phyloP scores from a whole-genome alignment of 1,140 invertebrate species.

The Thalassaphorura encarpata region DNA sequence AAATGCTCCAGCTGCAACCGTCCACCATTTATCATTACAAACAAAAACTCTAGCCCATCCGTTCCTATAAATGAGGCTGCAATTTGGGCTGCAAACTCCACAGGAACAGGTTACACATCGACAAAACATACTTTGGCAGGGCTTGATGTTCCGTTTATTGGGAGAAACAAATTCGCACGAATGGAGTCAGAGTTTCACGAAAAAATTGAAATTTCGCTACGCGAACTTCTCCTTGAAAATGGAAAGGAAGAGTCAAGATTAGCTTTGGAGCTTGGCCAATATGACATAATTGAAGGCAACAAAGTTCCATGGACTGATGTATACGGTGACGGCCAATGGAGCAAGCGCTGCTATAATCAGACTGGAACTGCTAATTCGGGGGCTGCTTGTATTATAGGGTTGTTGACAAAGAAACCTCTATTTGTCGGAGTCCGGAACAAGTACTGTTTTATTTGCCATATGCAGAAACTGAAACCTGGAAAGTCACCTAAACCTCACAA shows the following conservation, averaged over 20 bases:
- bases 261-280: conserved; percentile 14
- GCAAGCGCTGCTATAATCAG: conserved; percentile 34
- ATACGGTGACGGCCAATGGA: conserved; percentile 36
- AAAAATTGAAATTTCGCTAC: not conserved
- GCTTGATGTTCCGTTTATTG: conserved; percentile 4
- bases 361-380: conserved; percentile 24
- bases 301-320: conserved; percentile 34
- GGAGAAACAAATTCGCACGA: not conserved
- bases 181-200: not conserved
- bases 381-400: conserved; percentile 36
- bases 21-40: not conserved
- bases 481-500: conserved; percentile 15
- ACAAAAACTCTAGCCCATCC: not conserved
- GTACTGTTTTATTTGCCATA: conserved; percentile 36
- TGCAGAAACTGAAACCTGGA: not conserved
- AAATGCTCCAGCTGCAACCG: not conserved
- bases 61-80: not conserved
- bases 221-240: not conserved
- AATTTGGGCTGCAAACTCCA: conserved; percentile 5
- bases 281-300: conserved; percentile 14
- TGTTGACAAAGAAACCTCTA: conserved; percentile 36
- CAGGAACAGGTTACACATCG: not conserved
- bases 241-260: conserved; percentile 7
- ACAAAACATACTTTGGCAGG: not conserved
- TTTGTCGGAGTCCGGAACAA: conserved; percentile 38